Percentiles rank a stretch among this genome's conserved stretches.
phyloP scores from a whole-genome alignment of 2,113 vertebrate species.

The Syngnathus scovelli region DNA sequence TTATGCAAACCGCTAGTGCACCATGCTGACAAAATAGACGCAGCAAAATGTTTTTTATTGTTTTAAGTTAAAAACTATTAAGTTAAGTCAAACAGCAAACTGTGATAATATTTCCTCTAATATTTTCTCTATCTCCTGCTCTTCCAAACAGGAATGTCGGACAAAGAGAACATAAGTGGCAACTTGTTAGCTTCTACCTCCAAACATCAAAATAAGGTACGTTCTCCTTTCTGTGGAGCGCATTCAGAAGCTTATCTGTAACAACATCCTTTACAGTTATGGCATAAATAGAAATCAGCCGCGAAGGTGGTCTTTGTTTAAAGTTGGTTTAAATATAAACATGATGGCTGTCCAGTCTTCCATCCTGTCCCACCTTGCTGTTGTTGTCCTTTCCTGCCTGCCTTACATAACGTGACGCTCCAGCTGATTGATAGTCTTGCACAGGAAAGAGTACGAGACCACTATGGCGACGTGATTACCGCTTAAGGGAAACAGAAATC shows the following conservation, averaged over 20 bases:
- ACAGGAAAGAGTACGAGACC: not conserved
- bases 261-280: conserved; percentile 18
- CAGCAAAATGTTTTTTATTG: no score
- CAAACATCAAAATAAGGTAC: conserved; percentile 85
- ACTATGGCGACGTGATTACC: not conserved
- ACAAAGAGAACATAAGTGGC: conserved; percentile 87
- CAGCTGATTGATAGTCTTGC: conserved; percentile 42
- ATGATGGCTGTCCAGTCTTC: conserved; percentile 27
- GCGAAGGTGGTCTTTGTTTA: conserved; percentile 55
- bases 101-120: not conserved
- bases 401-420: conserved; percentile 25
- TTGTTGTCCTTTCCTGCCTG: conserved; percentile 46
- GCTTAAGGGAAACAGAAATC: not conserved
- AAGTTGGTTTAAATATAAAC: conserved; percentile 55
- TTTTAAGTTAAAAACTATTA: not conserved
- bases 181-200: conserved; percentile 74
- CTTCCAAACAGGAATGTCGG: conserved; percentile 79
- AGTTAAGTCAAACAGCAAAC: not conserved
- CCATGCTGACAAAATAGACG: no score
- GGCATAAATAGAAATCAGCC: conserved; percentile 23
- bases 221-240: not conserved
- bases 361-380: conserved; percentile 62
- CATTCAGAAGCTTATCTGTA: no score
- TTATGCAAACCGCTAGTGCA: no score
- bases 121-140: not conserved